Conservation (phyloP, 2,113 vertebrate species). For the Hemiscyllium ocellatum region DNA sequence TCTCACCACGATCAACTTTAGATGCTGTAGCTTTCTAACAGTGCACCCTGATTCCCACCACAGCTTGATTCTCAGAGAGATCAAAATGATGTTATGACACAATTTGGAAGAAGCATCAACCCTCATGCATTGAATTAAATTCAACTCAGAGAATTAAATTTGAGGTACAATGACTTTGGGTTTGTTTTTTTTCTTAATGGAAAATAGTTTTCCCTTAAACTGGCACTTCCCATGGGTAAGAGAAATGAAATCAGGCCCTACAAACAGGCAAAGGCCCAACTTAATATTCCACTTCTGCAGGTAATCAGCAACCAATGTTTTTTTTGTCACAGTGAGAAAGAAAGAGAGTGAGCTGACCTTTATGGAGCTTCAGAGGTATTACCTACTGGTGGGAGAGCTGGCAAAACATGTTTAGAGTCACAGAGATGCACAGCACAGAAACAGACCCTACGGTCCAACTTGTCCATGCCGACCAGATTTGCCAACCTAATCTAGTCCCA, state of each 20-base stretch:
- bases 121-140: not conserved
- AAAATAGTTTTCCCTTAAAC: not conserved
- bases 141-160: not conserved
- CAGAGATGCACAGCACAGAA: no score
- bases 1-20: not conserved
- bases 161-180: not conserved
- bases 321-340: not conserved
- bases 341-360: not conserved
- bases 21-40: not conserved
- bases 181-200: not conserved
- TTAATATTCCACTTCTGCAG: not conserved
- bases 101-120: not conserved
- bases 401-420: no score
- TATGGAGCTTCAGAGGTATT: no score
- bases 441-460: no score
- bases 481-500: no score
- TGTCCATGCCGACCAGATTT: no score
- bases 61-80: not conserved
- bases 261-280: not conserved
- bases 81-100: not conserved
- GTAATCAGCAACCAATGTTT: not conserved
- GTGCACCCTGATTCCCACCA: not conserved
- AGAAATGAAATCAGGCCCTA: not conserved
- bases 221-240: not conserved
- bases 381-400: no score